Base-by-base conservation (phyloP, 2,888 invertebrate species). In the Melangyna quadrimaculata region DNA sequence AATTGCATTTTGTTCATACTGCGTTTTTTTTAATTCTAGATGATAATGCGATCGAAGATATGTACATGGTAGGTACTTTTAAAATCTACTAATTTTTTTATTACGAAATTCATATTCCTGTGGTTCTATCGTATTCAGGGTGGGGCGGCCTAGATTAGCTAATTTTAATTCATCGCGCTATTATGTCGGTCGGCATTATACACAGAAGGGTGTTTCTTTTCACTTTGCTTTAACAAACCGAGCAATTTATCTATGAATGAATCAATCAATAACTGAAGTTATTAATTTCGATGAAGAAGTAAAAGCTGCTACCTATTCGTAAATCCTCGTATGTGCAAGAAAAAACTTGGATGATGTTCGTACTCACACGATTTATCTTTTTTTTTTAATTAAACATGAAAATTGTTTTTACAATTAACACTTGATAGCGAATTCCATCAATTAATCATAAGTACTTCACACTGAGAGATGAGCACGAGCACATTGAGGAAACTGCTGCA, bases 201-300 rank as follows among this genome's bases (percentile, higher is more conserved):
- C n/a, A 43, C 3, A 27, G 17, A 63, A 43, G 63, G 63, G 40
- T 63, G 63, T 63, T 63, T 63, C 63, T 43, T 27, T 63, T 63
- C 63, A 43, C 1, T 27, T 27, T 29, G 63, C 40, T 27, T 2
- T 0, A 29, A 24, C n/a, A 14, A 63, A 43, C 27, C 27, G 10
- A 43, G 17, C 43, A 5, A 63, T 43, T 43, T 43, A 63, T 63
- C 43, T 27, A n/a, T n/a, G 43, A 43, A 29, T 43, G n/a, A 63
- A 63, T 27, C 40, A 43, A 63, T 63, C 40, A 43, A 43, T 43
- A 10, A 63, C 27, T 27, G 7, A 27, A 63, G 17, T 43, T 43
- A 63, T 63, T 63, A 63, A 24, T 63, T 63, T 63, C 1, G 27
- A n/a, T 27, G 43, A 63, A 63, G 59, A 37, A 37, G 37, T 32